Evolutionary conservation across 1,140 invertebrate genomes (phyloP).

Genomic region (Drosophila quadrilineata): DNA sequence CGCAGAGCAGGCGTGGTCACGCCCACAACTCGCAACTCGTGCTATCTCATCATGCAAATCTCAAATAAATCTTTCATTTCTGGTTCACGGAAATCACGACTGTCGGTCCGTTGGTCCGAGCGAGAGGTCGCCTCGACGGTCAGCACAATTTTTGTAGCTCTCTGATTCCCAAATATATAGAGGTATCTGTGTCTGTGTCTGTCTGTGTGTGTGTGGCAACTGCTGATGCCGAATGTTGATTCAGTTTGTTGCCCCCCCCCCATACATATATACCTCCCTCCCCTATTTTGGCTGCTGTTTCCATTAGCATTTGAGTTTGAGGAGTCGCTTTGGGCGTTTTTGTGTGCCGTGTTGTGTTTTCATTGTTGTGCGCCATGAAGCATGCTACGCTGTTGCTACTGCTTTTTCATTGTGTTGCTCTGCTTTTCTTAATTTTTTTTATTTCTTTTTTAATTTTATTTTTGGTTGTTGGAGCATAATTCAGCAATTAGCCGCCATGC

Average conservation of each 20-base stretch:
- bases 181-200: neutral
- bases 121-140: too few relatives aligned
- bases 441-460: neutral
- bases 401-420: constrained; percentile 1
- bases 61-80: constrained; percentile 72
- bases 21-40: neutral
- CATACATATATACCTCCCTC: neutral
- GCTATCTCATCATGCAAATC: constrained; percentile 69
- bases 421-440: constrained; percentile 8
- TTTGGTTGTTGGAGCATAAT: constrained; percentile 59
- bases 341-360: neutral
- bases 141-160: constrained; percentile 12
- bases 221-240: constrained; percentile 23
- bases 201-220: constrained; percentile 14
- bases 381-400: constrained; percentile 5
- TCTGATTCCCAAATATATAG: neutral
- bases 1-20: neutral
- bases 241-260: neutral
- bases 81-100: constrained; percentile 68
- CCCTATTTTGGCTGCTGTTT: neutral
- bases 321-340: neutral
- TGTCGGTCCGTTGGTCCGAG: too few relatives aligned
- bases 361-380: constrained; percentile 24
- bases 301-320: constrained; percentile 5
- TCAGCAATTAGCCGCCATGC: constrained; percentile 58